Evolutionary conservation across 2,113 vertebrate genomes (phyloP).

Genomic region (Steatornis caripensis): DNA sequence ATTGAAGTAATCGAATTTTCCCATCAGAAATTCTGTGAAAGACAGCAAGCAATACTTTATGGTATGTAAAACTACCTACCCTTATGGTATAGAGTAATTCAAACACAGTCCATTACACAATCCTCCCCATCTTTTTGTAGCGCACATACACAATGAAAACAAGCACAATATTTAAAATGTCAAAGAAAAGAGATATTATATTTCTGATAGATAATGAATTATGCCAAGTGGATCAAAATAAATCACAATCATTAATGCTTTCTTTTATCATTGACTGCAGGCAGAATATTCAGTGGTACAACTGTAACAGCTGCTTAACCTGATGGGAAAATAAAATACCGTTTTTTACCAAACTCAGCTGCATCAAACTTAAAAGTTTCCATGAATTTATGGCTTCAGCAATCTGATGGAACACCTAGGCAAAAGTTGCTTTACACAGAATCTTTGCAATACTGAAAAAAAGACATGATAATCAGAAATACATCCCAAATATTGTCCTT

Average conservation of each 20-base stretch:
- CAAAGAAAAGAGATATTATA: not conserved
- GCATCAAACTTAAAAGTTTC: not conserved
- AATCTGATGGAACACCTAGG: not conserved
- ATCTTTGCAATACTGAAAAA: not conserved
- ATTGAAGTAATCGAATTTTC: not conserved
- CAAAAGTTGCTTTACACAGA: not conserved
- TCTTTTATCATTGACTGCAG: not conserved
- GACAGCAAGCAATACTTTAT: not conserved
- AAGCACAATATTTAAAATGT: not conserved
- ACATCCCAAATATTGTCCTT: not conserved
- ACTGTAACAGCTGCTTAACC: not conserved
- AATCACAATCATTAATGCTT: not conserved
- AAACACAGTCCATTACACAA: fast-evolving
- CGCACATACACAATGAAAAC: not conserved
- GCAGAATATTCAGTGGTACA: not conserved
- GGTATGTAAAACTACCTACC: not conserved
- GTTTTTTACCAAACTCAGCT: not conserved
- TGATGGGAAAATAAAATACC: not conserved
- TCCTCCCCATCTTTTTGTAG: not conserved
- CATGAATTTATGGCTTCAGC: not conserved
- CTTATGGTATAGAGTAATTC: not conserved
- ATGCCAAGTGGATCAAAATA: not conserved
- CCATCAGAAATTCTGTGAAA: not conserved
- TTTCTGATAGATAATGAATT: not conserved
- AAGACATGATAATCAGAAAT: not conserved